Conservation (phyloP, 2,888 invertebrate species). For the Trachelus stipa region DNA sequence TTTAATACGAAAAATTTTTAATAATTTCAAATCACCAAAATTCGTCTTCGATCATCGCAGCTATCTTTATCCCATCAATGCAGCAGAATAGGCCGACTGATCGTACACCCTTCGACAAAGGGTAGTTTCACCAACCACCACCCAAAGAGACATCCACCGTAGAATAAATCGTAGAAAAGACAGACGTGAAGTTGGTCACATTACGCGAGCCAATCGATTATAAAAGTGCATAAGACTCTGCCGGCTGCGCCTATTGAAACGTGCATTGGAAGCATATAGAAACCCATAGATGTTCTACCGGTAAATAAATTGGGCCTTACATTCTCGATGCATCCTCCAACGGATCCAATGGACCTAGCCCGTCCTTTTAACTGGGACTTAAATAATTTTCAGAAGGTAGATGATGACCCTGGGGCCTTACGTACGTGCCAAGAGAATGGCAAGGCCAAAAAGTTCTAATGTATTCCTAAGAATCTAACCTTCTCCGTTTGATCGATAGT, state of each 20-base stretch:
- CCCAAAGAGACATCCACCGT: too few species aligned
- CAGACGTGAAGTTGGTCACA: background rate
- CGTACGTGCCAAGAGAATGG: slow-evolving; percentile 21
- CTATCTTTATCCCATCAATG: too few species aligned
- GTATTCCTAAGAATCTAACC: slow-evolving; percentile 32
- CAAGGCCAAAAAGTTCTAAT: slow-evolving; percentile 28
- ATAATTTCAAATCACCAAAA: too few species aligned
- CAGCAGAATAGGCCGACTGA: too few species aligned
- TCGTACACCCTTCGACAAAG: background rate
- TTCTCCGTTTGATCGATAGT: background rate
- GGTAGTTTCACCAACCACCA: too few species aligned
- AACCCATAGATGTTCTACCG: background rate
- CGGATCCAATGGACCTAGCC: background rate
- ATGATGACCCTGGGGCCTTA: background rate
- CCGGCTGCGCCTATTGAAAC: background rate
- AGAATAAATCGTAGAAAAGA: background rate
- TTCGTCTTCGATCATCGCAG: too few species aligned
- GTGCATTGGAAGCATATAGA: background rate
- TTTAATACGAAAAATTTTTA: too few species aligned
- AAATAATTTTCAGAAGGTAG: background rate
- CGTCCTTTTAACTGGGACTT: background rate
- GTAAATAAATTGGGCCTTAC: slow-evolving; percentile 9
- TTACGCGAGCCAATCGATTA: too few species aligned
- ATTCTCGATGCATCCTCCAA: slow-evolving; percentile 44
- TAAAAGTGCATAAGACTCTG: too few species aligned